These are phyloP conservation scores for Leucania comma DNA, from an alignment of 2,888 invertebrate genomes.

Conservation along the genomic window DNA sequence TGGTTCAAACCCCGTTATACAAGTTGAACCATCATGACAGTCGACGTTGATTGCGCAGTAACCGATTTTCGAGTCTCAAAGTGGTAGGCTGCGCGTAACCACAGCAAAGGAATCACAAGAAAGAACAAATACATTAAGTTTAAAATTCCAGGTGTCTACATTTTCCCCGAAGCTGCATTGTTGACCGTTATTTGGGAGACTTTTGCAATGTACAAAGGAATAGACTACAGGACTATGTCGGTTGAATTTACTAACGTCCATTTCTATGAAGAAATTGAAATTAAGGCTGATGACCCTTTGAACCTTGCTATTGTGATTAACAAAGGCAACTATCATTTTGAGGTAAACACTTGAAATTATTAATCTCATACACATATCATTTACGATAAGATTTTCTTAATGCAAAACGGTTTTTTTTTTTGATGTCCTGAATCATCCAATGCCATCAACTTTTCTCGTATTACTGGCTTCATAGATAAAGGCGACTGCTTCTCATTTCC, in stretches of 20 bases:
- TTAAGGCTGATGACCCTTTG: conserved; percentile 87
- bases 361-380: background rate
- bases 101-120: too few relatives aligned
- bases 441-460: too few relatives aligned
- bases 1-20: too few relatives aligned
- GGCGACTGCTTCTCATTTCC: too few relatives aligned
- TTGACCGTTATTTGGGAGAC: conserved; percentile 87
- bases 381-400: background rate
- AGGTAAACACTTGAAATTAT: conserved; percentile 13
- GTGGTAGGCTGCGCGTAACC: too few relatives aligned
- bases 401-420: background rate
- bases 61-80: too few relatives aligned
- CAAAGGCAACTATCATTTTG: conserved; percentile 43
- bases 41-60: too few relatives aligned
- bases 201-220: conserved; percentile 41
- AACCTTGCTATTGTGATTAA: conserved; percentile 86
- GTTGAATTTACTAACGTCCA: conserved; percentile 30
- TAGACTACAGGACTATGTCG: conserved; percentile 40
- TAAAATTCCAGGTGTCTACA: conserved; percentile 83
- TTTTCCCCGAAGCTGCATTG: conserved; percentile 92
- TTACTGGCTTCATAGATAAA: too few relatives aligned
- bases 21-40: too few relatives aligned
- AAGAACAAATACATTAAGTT: background rate
- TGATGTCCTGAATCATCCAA: too few relatives aligned
- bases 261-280: conserved; percentile 44